phyloP scores from a whole-genome alignment of 23 tunicate species.

The Oikopleura albicans region DNA sequence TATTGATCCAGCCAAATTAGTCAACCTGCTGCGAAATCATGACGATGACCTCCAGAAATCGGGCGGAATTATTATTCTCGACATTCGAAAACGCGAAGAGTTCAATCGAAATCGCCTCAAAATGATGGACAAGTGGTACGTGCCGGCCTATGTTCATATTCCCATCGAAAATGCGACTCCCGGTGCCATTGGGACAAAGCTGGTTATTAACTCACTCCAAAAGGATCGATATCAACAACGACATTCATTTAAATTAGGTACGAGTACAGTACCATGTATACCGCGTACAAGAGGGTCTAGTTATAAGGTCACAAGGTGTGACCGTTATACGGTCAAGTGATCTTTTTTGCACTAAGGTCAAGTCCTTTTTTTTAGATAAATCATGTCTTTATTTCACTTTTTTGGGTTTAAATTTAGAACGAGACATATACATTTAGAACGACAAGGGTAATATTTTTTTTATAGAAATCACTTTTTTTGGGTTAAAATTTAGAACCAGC shows the following conservation, averaged over 20 bases:
- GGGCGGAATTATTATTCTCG: background rate
- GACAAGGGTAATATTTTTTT: too few relatives aligned
- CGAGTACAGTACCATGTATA: too few relatives aligned
- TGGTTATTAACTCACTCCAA: background rate
- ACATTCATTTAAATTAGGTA: background rate
- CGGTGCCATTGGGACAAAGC: background rate
- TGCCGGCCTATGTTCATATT: background rate
- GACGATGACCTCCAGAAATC: background rate
- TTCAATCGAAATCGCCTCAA: constrained; percentile 10
- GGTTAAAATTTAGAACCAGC: too few relatives aligned
- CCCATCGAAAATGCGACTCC: background rate
- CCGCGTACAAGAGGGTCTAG: too few relatives aligned
- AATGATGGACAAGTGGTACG: constrained; percentile 18
- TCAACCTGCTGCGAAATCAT: background rate
- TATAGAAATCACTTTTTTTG: too few relatives aligned
- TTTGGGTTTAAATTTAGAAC: too few relatives aligned
- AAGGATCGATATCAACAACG: background rate
- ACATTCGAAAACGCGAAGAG: background rate
- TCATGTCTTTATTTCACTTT: too few relatives aligned
- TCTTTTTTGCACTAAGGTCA: too few relatives aligned
- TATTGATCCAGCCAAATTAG: background rate
- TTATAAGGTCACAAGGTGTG: too few relatives aligned
- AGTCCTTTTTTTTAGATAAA: too few relatives aligned
- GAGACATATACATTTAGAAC: too few relatives aligned
- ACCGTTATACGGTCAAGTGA: too few relatives aligned